Conservation (phyloP, 2,888 invertebrate species). For the Ditylenchus weischeri region DNA sequence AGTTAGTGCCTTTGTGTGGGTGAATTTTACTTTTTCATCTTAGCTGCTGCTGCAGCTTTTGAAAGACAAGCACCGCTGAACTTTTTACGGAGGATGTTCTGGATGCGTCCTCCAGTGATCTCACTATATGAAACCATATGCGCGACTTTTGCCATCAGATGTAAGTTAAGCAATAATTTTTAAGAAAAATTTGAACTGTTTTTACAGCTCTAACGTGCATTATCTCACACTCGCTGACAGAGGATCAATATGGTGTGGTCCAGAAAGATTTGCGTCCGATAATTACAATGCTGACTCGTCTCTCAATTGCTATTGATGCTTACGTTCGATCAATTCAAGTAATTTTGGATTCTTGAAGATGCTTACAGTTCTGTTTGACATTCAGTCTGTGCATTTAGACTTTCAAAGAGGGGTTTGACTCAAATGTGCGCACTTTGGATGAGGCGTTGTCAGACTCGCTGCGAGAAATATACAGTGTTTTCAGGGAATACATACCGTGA, state of each 20-base stretch:
- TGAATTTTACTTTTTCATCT: background rate
- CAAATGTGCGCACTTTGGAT: no score
- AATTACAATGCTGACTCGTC: slow-evolving; percentile 20
- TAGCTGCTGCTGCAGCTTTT: background rate
- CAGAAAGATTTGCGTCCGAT: slow-evolving; percentile 20
- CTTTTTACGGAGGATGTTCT: slow-evolving; percentile 11
- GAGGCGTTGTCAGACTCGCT: no score
- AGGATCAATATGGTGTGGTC: slow-evolving; percentile 23
- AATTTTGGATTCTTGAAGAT: background rate
- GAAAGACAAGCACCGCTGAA: slow-evolving; percentile 1
- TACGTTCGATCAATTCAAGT: slow-evolving; percentile 20
- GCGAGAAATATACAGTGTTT: no score
- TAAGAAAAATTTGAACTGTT: background rate
- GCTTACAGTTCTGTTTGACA: slow-evolving; percentile 62
- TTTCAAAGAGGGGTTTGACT: no score
- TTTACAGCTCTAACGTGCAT: slow-evolving; percentile 16
- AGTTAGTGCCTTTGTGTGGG: background rate
- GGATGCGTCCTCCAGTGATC: slow-evolving; percentile 3
- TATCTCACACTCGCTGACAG: slow-evolving; percentile 19
- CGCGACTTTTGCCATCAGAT: slow-evolving; percentile 18
- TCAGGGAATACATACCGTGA: no score
- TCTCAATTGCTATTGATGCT: slow-evolving; percentile 24
- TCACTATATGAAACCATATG: slow-evolving; percentile 15
- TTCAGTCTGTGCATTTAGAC: no score
- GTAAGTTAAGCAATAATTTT: background rate